Conservation (phyloP, 2,797 vertebrate species). For the Acestrorhynchus altus region DNA sequence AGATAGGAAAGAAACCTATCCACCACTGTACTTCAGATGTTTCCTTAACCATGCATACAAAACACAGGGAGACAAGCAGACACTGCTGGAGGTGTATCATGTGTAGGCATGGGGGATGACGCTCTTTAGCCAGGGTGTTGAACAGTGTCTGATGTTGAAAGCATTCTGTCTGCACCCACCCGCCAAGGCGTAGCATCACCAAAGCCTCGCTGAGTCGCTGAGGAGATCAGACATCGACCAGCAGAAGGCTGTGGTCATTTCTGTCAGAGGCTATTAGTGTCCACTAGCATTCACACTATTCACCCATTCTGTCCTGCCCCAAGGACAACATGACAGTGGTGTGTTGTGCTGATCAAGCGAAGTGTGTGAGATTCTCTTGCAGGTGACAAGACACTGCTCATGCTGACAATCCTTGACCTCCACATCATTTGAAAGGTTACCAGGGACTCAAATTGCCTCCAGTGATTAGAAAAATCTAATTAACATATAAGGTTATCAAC, state of each 20-base stretch:
- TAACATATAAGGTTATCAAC: no score
- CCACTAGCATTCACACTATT: slow-evolving; percentile 4
- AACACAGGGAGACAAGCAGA: not conserved
- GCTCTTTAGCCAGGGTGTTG: not conserved
- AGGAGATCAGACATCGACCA: slow-evolving; percentile 32
- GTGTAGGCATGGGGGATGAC: not conserved
- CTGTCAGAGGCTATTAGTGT: slow-evolving; percentile 34
- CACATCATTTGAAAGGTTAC: not conserved
- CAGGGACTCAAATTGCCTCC: no score
- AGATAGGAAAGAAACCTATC: no score
- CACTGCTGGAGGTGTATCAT: no score
- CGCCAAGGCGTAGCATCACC: not conserved
- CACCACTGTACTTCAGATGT: no score
- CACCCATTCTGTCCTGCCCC: not conserved
- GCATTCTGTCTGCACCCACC: not conserved
- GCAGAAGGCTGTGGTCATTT: slow-evolving; percentile 40
- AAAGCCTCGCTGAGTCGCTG: slow-evolving; percentile 8
- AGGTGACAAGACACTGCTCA: slow-evolving; percentile 7
- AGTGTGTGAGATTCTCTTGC: not conserved
- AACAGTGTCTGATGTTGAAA: not conserved
- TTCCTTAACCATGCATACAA: no score
- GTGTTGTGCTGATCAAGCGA: slow-evolving; percentile 17
- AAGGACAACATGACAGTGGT: slow-evolving; percentile 35
- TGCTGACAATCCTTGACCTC: not conserved
- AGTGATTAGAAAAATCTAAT: no score